These are phyloP conservation scores for Rousettus leschenaultii DNA, from an alignment of 2,113 vertebrate genomes.

Conservation along the genomic window DNA sequence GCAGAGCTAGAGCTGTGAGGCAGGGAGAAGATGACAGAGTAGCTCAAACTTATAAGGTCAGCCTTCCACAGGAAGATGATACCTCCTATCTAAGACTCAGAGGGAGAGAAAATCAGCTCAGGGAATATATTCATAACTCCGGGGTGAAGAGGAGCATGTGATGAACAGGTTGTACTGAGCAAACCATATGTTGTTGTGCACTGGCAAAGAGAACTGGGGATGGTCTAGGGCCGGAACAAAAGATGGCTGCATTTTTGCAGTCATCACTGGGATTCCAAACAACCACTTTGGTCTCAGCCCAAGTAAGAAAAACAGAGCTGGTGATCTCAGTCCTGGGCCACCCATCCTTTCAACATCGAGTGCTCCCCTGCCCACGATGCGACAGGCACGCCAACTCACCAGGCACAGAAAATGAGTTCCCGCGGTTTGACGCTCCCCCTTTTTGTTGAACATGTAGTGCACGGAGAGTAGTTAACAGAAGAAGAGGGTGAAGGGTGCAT, in stretches of 20 bases:
- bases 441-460: background rate
- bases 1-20: background rate
- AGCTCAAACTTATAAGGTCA: background rate
- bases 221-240: background rate
- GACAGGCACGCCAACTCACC: background rate
- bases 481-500: background rate
- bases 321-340: background rate
- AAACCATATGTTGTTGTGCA: background rate
- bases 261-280: background rate
- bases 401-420: background rate
- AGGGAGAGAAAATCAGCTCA: background rate
- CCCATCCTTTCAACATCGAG: background rate
- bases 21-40: background rate
- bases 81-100: background rate
- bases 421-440: background rate
- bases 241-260: background rate
- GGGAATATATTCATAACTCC: background rate
- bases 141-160: background rate
- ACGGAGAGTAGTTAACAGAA: background rate
- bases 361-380: background rate
- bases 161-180: background rate
- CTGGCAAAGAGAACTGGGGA: background rate
- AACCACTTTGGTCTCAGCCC: background rate
- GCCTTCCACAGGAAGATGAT: background rate
- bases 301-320: background rate